A percentile compares a stretch with the other conserved stretches of the same genome.
Evolutionary conservation across 2,888 invertebrate species (phyloP).

Genomic region (Nyleta sp.): DNA sequence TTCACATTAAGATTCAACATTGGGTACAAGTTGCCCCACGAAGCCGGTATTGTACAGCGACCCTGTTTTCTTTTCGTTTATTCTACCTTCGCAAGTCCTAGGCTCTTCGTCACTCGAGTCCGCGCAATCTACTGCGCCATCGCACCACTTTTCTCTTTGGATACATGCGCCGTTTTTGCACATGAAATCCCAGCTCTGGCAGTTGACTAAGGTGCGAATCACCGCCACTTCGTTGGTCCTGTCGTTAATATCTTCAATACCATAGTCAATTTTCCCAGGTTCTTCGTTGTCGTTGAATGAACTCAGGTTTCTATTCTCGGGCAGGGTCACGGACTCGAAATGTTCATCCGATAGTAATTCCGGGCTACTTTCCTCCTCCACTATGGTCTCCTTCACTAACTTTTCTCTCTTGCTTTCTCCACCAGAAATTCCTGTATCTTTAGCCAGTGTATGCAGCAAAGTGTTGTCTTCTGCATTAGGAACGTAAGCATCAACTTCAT

Average conservation of each 20-base stretch:
- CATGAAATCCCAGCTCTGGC: constrained; percentile 26
- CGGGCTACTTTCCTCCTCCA: too few species aligned
- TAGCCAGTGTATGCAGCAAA: too few species aligned
- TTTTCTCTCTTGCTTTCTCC: too few species aligned
- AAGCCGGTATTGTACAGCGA: constrained; percentile 63
- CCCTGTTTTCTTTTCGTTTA: constrained; percentile 34
- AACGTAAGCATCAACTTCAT: too few species aligned
- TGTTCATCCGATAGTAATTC: neutral
- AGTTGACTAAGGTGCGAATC: constrained; percentile 14
- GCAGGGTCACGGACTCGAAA: neutral
- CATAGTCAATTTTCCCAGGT: neutral
- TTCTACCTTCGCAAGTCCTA: constrained; percentile 68
- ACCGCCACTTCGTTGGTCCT: neutral
- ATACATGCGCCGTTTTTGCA: constrained; percentile 83
- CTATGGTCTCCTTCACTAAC: too few species aligned
- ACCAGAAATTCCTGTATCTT: too few species aligned
- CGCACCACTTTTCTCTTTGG: constrained; percentile 83
- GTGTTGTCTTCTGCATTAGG: too few species aligned
- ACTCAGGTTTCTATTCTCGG: neutral
- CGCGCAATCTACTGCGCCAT: constrained; percentile 84
- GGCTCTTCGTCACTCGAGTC: constrained; percentile 85
- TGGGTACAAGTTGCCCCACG: constrained; percentile 13
- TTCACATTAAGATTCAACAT: constrained; percentile 14
- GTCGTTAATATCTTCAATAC: neutral
- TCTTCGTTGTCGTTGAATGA: neutral